These are phyloP conservation scores for Nannoperca australis DNA, from an alignment of 2,797 vertebrate species.

Conservation along the genomic window DNA sequence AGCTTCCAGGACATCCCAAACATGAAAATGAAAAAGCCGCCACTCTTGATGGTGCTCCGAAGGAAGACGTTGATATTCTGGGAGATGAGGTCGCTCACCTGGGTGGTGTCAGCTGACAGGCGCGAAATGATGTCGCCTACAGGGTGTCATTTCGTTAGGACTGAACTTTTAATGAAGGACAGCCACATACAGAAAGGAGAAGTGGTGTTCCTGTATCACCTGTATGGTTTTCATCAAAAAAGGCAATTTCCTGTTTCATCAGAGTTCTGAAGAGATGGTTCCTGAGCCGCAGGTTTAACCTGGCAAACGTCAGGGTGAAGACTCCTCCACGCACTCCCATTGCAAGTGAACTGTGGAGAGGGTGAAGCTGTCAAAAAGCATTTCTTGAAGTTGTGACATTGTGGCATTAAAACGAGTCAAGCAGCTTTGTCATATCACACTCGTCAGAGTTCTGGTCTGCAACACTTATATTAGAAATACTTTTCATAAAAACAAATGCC, in stretches of 20 bases:
- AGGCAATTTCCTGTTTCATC: conserved; percentile 94
- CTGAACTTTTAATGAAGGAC: neutral
- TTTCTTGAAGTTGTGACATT: neutral
- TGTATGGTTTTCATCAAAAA: conserved; percentile 97
- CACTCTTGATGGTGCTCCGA: conserved; percentile 89
- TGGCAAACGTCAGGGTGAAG: conserved; percentile 92
- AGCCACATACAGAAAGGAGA: neutral
- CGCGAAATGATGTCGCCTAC: conserved; percentile 95
- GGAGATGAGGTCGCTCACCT: conserved; percentile 95
- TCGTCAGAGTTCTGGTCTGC: neutral
- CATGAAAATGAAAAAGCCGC: conserved; percentile 93
- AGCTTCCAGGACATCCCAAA: conserved; percentile 96
- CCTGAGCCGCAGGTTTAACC: conserved; percentile 93
- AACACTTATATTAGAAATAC: neutral
- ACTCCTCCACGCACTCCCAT: conserved; percentile 93
- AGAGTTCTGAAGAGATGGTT: conserved; percentile 93
- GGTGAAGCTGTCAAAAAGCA: neutral
- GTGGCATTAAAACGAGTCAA: neutral
- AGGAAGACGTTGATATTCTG: conserved; percentile 95
- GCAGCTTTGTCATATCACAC: neutral
- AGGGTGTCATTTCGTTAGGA: conserved; percentile 12
- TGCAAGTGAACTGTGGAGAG: conserved; percentile 90
- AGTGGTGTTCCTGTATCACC: conserved; percentile 78
- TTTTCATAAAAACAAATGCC: too few relatives aligned
- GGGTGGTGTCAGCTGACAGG: conserved; percentile 95